phyloP scores from a whole-genome alignment of 2,113 vertebrate species.

The Eonycteris spelaea region DNA sequence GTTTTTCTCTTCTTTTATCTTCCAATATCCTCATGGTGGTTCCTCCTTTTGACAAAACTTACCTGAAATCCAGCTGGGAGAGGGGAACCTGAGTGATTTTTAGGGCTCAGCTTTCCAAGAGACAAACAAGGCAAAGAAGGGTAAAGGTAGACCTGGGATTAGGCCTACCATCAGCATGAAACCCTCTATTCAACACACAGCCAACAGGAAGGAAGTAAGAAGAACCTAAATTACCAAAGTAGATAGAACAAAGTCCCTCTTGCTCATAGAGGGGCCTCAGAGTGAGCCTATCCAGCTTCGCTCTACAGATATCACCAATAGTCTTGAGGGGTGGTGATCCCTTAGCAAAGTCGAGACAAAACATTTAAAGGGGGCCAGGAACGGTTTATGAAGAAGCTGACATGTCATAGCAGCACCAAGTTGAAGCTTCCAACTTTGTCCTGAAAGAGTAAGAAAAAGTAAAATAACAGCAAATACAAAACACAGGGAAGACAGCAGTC shows the following conservation, averaged over 20 bases:
- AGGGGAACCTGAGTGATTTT: background rate
- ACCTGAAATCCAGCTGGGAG: background rate
- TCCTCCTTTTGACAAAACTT: background rate
- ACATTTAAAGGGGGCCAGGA: background rate
- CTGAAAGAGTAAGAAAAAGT: background rate
- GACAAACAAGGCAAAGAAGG: background rate
- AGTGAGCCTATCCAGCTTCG: background rate
- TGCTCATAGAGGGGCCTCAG: background rate
- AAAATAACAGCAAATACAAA: background rate
- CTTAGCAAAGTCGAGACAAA: background rate
- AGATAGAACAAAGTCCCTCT: background rate
- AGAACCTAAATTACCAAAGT: background rate
- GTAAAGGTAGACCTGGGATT: background rate
- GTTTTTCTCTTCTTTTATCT: background rate
- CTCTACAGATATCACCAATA: background rate
- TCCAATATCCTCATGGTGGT: background rate
- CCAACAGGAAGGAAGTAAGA: background rate
- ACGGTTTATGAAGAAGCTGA: background rate
- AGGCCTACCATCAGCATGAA: too few relatives aligned
- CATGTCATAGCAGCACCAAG: background rate
- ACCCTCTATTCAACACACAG: rapidly evolving
- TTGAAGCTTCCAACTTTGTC: background rate
- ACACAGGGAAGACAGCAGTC: background rate
- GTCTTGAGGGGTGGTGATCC: background rate
- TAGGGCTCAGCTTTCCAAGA: background rate